A percentile compares a stretch with the other conserved stretches of the same genome.
Conservation (phyloP, 2,888 invertebrate genomes). For the Eugnorisma glareosa region DNA sequence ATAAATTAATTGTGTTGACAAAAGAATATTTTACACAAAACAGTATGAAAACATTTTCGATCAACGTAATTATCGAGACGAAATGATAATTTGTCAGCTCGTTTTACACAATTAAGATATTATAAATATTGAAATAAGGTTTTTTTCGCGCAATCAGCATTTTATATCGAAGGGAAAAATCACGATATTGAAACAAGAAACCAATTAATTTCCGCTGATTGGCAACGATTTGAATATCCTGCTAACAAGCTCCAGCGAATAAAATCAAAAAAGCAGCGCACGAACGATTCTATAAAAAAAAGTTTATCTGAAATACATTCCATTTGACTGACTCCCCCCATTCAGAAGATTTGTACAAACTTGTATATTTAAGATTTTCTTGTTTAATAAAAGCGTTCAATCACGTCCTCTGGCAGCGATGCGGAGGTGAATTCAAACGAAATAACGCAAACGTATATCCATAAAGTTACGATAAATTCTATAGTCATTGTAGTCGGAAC, state of each 20-base stretch:
- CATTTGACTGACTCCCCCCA: slow-evolving; percentile 52
- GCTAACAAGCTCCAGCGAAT: slow-evolving; percentile 61
- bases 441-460: slow-evolving; percentile 26
- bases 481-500: slow-evolving; percentile 16
- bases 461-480: slow-evolving; percentile 15
- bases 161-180: slow-evolving; percentile 60
- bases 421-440: slow-evolving; percentile 15
- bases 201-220: slow-evolving; percentile 69
- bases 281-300: slow-evolving; percentile 45
- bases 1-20: slow-evolving; percentile 10
- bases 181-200: slow-evolving; percentile 64
- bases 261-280: slow-evolving; percentile 59
- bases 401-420: slow-evolving; percentile 15
- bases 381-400: slow-evolving; percentile 46
- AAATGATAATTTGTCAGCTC: slow-evolving; percentile 44
- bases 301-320: slow-evolving; percentile 59
- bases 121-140: slow-evolving; percentile 57
- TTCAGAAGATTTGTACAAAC: slow-evolving; percentile 44
- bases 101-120: slow-evolving; percentile 41
- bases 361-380: slow-evolving; percentile 36
- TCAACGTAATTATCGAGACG: slow-evolving; percentile 25
- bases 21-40: slow-evolving; percentile 6
- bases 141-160: slow-evolving; percentile 50
- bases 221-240: slow-evolving; percentile 64
- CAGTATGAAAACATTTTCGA: slow-evolving; percentile 12